Base-by-base conservation (phyloP, 1,140 invertebrate genomes). In the Pectinophora gossypiella region DNA sequence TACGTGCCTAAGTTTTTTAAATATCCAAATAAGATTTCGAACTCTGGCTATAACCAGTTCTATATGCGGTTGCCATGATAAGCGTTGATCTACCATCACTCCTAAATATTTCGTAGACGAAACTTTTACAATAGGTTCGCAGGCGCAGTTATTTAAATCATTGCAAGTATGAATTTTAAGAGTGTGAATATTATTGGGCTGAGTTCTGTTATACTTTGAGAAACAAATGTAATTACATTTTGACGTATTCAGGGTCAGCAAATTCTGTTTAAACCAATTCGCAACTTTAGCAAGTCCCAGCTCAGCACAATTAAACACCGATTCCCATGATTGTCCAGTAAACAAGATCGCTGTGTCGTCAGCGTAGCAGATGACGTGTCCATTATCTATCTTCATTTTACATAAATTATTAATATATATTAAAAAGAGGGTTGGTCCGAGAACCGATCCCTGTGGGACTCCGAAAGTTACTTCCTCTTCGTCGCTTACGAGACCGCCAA, bases 371-470 rank as follows among this genome's bases (percentile, higher is more conserved):
- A 23, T 16, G 3, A 54, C 20, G n/a, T 21, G n/a, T 7, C 32
- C 43, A 10, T 13, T 15, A 2, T 52, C 40, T 16, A 45, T 3
- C 7, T 20, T 16, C 5, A 50, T n/a, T 12, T 43, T 22, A 35
- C 7, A 19, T 7, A 59, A 18, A 44, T 49, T 45, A 48, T 61
- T 62, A 12, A 59, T 62, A 21, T 48, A 62, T 5, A 59, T 45
- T 6, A 62, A 23, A 38, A 59, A 62, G 4, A 59, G 22, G 0
- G 56, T 20, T 12, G 60, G 60, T 13, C 56, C 56, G n/a, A 62
- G 47, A n/a, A 53, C 38, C 47, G 48, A 45, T 7, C 59, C 51
- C 18, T 53, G 51, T 9, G 43, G 43, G 9, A 53, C 51, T n/a
- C 51, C 51, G 23, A 21, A 47, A n/a, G n/a, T 54, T 9, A 54